Conservation (phyloP, 2,113 vertebrate species). For the Dicrurus megarhynchus region DNA sequence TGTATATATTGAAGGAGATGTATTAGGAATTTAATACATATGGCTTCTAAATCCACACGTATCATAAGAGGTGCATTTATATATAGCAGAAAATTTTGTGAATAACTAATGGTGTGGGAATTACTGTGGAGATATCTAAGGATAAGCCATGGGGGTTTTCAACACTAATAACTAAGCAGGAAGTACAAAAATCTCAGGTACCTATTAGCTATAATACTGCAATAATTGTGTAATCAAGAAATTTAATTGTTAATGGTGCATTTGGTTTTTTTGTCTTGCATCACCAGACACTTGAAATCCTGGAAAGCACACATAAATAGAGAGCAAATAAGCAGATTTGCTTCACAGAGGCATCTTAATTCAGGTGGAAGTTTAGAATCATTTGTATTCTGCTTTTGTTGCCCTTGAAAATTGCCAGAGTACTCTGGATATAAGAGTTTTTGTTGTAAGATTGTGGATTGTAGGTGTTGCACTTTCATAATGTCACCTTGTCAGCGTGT, state of each 20-base stretch:
- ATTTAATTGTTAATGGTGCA: neutral
- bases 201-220: neutral
- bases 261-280: neutral
- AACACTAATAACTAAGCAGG: neutral
- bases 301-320: neutral
- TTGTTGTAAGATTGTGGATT: neutral
- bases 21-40: neutral
- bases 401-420: neutral
- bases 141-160: neutral
- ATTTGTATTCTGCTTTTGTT: conserved; percentile 2
- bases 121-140: neutral
- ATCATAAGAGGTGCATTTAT: neutral
- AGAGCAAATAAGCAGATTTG: neutral
- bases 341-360: neutral
- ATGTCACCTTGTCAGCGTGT: neutral
- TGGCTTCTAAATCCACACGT: neutral
- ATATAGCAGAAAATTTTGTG: neutral
- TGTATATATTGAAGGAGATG: neutral
- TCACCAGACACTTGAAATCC: neutral
- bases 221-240: neutral
- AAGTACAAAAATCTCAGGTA: neutral
- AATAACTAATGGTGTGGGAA: neutral
- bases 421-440: neutral
- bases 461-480: neutral
- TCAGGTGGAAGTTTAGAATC: neutral